Percentiles rank a stretch among this genome's conserved stretches.
These are phyloP conservation scores for Myotis pilosus DNA, from an alignment of 2,797 vertebrate genomes.

Conservation along the genomic window DNA sequence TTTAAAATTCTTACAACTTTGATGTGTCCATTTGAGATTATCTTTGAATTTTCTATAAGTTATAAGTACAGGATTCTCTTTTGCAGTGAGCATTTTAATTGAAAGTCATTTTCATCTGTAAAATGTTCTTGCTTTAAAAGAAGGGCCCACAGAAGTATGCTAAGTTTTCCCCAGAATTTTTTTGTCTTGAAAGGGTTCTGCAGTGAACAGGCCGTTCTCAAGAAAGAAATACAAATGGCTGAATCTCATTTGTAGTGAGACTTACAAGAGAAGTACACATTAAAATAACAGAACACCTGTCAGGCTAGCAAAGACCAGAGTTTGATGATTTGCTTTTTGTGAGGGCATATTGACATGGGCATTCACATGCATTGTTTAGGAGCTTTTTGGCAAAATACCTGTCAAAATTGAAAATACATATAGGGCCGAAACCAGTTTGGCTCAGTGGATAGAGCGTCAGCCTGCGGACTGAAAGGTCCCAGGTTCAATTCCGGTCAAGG, in stretches of 20 bases:
- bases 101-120: constrained; percentile 44
- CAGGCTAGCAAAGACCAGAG: not conserved
- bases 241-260: not conserved
- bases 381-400: not conserved
- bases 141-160: not conserved
- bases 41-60: not conserved
- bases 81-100: not conserved
- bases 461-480: too few relatives aligned
- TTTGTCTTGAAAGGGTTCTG: not conserved
- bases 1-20: not conserved
- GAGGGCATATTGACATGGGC: not conserved
- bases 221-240: not conserved
- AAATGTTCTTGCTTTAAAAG: constrained; percentile 40
- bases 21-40: not conserved
- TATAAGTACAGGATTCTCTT: not conserved
- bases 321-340: not conserved
- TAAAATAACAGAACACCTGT: not conserved
- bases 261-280: not conserved
- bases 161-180: not conserved
- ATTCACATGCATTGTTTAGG: not conserved
- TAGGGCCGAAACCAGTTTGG: too few relatives aligned
- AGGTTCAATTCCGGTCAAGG: too few relatives aligned
- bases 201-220: not conserved
- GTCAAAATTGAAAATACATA: constrained; percentile 5
- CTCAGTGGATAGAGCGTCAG: too few relatives aligned